Percentiles rank a stretch among this genome's conserved stretches.
Evolutionary conservation across 2,113 vertebrate species (phyloP).

Genomic region (Chaetodon trifascialis): DNA sequence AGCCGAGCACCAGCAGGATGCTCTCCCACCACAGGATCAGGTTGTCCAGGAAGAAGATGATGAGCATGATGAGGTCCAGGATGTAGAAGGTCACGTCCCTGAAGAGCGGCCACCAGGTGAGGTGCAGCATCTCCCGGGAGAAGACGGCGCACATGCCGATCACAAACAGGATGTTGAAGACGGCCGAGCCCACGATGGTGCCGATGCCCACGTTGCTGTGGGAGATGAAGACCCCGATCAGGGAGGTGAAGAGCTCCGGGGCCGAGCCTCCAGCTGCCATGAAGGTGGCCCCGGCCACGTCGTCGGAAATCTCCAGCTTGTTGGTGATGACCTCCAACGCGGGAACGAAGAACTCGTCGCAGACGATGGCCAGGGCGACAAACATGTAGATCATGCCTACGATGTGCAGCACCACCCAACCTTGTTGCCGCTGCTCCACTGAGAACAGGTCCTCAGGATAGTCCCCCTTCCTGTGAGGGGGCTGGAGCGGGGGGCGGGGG

Average conservation of each 20-base stretch:
- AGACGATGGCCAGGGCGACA: conserved; percentile 93
- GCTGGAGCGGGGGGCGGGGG: not conserved
- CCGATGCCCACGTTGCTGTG: conserved; percentile 96
- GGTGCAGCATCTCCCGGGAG: conserved; percentile 91
- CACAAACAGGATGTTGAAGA: conserved; percentile 97
- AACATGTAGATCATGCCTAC: conserved; percentile 94
- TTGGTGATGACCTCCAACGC: conserved; percentile 90
- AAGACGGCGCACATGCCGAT: conserved; percentile 95
- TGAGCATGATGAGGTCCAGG: conserved; percentile 92
- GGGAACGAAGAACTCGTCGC: conserved; percentile 95
- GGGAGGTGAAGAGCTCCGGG: conserved; percentile 95
- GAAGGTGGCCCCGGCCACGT: conserved; percentile 95
- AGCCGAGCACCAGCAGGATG: conserved; percentile 86
- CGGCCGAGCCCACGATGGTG: conserved; percentile 95
- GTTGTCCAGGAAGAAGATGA: conserved; percentile 94
- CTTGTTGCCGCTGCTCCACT: conserved; percentile 88
- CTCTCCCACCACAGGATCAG: conserved; percentile 94
- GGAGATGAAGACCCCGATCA: conserved; percentile 95
- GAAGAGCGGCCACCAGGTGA: conserved; percentile 97
- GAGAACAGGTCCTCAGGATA: conserved; percentile 91
- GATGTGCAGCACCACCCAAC: conserved; percentile 91
- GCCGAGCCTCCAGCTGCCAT: conserved; percentile 96
- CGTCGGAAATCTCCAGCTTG: conserved; percentile 91
- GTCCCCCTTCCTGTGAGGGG: conserved; percentile 83
- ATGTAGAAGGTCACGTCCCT: conserved; percentile 94